Percentiles rank a stretch among this genome's conserved stretches.
Conservation (phyloP, 64 coral and sea anemone species). For the Actinia tenebrosa region DNA sequence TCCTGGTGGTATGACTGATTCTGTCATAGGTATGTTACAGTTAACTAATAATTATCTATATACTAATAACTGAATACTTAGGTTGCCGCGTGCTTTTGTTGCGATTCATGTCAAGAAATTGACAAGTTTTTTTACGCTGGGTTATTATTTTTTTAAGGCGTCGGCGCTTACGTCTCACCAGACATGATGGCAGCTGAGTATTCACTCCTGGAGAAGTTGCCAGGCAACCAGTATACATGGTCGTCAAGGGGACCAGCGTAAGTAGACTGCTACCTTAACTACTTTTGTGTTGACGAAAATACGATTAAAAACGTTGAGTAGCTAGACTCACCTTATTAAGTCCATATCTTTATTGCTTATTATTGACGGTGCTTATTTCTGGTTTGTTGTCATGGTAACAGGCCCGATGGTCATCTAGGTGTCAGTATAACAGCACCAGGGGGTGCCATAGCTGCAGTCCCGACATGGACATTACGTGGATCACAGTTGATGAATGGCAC, state of each 20-base stretch:
- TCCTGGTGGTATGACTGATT: slow-evolving; percentile 80
- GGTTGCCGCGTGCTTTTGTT: neutral
- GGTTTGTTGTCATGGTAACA: neutral
- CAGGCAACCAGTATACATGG: slow-evolving; percentile 98
- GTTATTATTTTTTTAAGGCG: slow-evolving; percentile 38
- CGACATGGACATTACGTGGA: slow-evolving; percentile 85
- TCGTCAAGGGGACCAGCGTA: slow-evolving; percentile 92
- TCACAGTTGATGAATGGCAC: slow-evolving; percentile 98
- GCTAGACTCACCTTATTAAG: no score
- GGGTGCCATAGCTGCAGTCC: slow-evolving; percentile 95
- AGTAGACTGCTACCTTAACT: slow-evolving; percentile 28
- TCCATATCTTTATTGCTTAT: neutral
- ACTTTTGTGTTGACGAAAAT: neutral
- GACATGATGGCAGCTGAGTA: slow-evolving; percentile 99
- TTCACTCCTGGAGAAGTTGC: slow-evolving; percentile 87
- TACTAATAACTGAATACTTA: no score
- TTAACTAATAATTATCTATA: neutral
- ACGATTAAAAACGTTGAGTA: no score
- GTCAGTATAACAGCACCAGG: slow-evolving; percentile 85
- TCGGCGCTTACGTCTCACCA: slow-evolving; percentile 93
- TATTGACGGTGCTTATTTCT: neutral
- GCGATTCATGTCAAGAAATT: neutral
- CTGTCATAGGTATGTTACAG: slow-evolving; percentile 64
- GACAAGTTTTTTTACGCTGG: neutral
- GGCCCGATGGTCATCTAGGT: slow-evolving; percentile 67